Conservation (phyloP, 1,140 invertebrate species). For the Chrysopa pallens region DNA sequence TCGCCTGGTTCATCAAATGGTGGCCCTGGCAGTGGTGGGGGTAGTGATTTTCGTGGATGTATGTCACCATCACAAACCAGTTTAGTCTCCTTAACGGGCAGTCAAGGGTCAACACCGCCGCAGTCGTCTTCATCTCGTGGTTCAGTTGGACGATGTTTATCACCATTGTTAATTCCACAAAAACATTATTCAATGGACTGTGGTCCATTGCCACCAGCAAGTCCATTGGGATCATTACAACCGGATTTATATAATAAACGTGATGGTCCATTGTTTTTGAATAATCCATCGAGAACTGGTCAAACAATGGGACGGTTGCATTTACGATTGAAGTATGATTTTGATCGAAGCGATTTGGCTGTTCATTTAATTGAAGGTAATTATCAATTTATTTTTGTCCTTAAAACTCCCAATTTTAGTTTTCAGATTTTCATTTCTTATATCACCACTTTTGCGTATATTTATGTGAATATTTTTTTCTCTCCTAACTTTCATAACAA, state of each 20-base stretch:
- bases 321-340: slow-evolving; percentile 73
- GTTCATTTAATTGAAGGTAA: slow-evolving; percentile 76
- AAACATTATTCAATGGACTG: slow-evolving; percentile 26
- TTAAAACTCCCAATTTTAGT: no score
- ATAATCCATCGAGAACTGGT: slow-evolving; percentile 31
- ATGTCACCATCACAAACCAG: slow-evolving; percentile 34
- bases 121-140: slow-evolving; percentile 23
- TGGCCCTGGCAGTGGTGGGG: slow-evolving; percentile 16
- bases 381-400: no score
- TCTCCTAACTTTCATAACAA: no score
- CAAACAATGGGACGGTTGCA: slow-evolving; percentile 60
- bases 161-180: slow-evolving; percentile 50
- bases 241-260: slow-evolving; percentile 65
- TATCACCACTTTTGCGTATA: no score
- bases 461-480: no score
- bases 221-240: slow-evolving; percentile 65
- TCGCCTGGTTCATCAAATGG: slow-evolving; percentile 25
- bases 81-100: slow-evolving; percentile 32
- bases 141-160: slow-evolving; percentile 34
- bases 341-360: slow-evolving; percentile 70
- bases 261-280: slow-evolving; percentile 54
- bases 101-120: slow-evolving; percentile 27
- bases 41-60: slow-evolving; percentile 16
- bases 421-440: no score
- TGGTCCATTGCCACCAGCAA: slow-evolving; percentile 30